These are phyloP conservation scores for Urosaurus nigricauda DNA, from an alignment of 2,797 vertebrate species.

Conservation along the genomic window DNA sequence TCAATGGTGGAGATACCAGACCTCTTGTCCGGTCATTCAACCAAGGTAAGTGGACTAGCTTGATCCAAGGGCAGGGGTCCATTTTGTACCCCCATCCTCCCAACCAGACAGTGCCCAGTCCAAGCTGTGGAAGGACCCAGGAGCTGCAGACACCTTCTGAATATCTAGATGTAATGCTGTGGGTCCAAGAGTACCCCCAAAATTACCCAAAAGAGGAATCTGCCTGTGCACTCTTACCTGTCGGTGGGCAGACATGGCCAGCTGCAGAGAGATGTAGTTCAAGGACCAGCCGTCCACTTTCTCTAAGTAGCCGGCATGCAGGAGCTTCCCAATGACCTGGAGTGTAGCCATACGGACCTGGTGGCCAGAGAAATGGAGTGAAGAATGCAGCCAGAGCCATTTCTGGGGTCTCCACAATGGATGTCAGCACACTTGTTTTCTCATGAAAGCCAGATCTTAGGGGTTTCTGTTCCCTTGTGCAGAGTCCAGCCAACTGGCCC, in stretches of 20 bases:
- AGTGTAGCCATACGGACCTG: constrained; percentile 16
- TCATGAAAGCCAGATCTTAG: too few species aligned
- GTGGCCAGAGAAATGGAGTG: not conserved
- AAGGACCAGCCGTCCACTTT: constrained; percentile 38
- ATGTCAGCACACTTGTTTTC: too few species aligned
- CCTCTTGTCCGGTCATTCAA: too few species aligned
- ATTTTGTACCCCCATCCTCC: too few species aligned
- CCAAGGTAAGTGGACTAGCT: too few species aligned
- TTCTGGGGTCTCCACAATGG: too few species aligned
- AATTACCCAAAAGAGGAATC: not conserved
- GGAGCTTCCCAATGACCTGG: not conserved
- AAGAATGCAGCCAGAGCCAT: not conserved
- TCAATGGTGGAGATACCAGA: not conserved
- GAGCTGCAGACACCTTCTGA: too few species aligned
- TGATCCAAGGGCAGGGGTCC: too few species aligned
- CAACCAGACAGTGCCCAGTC: too few species aligned
- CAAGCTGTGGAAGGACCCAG: too few species aligned
- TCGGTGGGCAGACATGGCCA: constrained; percentile 2
- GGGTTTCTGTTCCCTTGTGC: too few species aligned
- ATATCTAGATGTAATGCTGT: too few species aligned
- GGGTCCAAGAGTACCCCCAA: not conserved
- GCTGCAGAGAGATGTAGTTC: constrained; percentile 30
- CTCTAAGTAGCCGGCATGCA: constrained; percentile 17
- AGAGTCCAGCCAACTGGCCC: not conserved
- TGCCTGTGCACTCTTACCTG: constrained; percentile 8